Conservation (phyloP, 2,797 vertebrate species). For the Lagorchestes hirsutus region DNA sequence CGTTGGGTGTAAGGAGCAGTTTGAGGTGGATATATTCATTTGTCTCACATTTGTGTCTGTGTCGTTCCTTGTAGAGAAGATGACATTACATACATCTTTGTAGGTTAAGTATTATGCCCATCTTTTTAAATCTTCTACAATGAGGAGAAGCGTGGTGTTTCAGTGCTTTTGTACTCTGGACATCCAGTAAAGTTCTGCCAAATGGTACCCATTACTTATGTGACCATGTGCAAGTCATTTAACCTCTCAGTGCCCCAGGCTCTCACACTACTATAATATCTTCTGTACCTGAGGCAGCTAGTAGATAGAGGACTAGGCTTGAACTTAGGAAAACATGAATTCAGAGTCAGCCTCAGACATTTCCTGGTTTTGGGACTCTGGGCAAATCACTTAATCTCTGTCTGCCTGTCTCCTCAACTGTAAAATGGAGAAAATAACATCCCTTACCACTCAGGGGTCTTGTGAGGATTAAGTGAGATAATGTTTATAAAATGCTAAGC, state of each 20-base stretch:
- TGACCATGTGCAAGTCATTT: neutral
- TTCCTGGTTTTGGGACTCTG: neutral
- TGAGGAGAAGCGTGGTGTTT: neutral
- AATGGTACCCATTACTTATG: neutral
- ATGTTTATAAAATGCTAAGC: neutral
- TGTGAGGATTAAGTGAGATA: neutral
- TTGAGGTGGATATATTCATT: neutral
- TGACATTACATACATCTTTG: conserved; percentile 30
- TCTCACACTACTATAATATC: neutral
- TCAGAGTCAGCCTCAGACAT: neutral
- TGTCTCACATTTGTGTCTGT: neutral
- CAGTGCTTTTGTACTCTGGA: neutral
- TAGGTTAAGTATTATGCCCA: neutral
- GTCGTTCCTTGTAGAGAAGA: neutral
- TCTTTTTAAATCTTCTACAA: neutral
- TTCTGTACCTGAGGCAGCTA: neutral
- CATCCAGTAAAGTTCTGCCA: neutral
- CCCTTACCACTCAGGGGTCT: neutral
- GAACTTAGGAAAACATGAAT: neutral
- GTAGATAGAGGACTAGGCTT: neutral
- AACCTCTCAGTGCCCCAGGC: neutral
- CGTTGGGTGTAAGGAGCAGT: neutral
- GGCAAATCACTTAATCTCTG: neutral
- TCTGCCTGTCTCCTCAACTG: neutral
- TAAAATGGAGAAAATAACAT: neutral